phyloP scores from a whole-genome alignment of 2,888 invertebrate genomes.

The Drosophila incognita region DNA sequence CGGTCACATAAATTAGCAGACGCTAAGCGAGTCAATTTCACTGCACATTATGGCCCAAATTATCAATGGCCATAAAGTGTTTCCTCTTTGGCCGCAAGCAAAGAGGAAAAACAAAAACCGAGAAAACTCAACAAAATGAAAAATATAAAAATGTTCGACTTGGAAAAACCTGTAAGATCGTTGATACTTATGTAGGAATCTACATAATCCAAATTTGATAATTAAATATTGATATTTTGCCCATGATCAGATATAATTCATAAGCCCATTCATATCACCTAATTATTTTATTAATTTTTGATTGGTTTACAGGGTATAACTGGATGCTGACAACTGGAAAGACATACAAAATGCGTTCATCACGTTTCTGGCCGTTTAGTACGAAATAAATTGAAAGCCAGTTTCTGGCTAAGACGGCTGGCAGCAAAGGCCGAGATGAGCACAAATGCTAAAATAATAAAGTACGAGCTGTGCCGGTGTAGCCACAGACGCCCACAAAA shows the following conservation, averaged over 20 bases:
- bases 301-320: constrained; percentile 24
- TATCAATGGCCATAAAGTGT: constrained; percentile 74
- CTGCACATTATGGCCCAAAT: constrained; percentile 73
- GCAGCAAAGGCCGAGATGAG: constrained; percentile 20
- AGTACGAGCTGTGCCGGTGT: constrained; percentile 37
- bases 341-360: constrained; percentile 69
- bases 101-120: constrained; percentile 6
- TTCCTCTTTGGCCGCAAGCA: constrained; percentile 59
- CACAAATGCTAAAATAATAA: constrained; percentile 49
- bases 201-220: background rate
- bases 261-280: background rate
- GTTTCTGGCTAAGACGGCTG: constrained; percentile 17
- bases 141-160: background rate
- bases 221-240: background rate
- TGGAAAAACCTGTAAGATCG: background rate
- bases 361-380: constrained; percentile 69
- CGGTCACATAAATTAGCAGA: constrained; percentile 66
- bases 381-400: constrained; percentile 61
- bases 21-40: constrained; percentile 68
- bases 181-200: no score
- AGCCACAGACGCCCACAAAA: constrained; percentile 68
- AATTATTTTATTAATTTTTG: background rate
- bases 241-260: background rate
- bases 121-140: background rate
- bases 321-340: constrained; percentile 3